phyloP scores from a whole-genome alignment of 2,113 vertebrate genomes.

The Epinephelus moara region DNA sequence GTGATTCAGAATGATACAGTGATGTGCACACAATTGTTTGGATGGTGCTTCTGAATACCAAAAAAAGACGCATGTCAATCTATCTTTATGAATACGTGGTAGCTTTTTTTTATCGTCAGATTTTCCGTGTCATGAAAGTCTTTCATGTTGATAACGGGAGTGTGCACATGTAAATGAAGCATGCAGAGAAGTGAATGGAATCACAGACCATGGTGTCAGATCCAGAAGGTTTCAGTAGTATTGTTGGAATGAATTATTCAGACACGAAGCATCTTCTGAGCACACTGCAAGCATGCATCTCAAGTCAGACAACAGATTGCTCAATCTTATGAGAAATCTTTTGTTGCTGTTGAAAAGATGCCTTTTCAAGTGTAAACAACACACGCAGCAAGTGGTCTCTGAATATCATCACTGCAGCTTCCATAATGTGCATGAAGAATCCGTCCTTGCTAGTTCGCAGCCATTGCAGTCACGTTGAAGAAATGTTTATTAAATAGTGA shows the following conservation, averaged over 20 bases:
- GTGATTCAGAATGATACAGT: background rate
- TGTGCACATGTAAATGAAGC: conserved; percentile 44
- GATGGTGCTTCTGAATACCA: background rate
- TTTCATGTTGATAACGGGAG: conserved; percentile 21
- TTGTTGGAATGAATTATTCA: conserved; percentile 55
- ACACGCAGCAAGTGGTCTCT: conserved; percentile 12
- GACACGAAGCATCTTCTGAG: conserved; percentile 37
- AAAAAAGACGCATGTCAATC: background rate
- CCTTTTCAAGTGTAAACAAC: conserved; percentile 29
- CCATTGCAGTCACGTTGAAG: background rate
- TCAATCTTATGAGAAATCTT: conserved; percentile 18
- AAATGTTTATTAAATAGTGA: background rate
- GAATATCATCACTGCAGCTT: background rate
- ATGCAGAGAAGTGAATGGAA: conserved; percentile 40
- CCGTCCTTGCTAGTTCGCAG: background rate
- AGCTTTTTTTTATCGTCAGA: background rate
- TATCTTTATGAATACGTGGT: background rate
- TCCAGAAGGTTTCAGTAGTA: conserved; percentile 39
- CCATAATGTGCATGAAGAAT: background rate
- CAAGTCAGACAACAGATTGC: conserved; percentile 24
- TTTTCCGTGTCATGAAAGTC: background rate
- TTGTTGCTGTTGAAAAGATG: conserved; percentile 8
- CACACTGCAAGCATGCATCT: conserved; percentile 7
- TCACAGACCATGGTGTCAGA: conserved; percentile 21
- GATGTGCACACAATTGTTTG: background rate